Evolutionary conservation across 2,888 invertebrate genomes (phyloP), one percentile per base, ranked within the genome.

Genomic region (Archips crataeganus): DNA sequence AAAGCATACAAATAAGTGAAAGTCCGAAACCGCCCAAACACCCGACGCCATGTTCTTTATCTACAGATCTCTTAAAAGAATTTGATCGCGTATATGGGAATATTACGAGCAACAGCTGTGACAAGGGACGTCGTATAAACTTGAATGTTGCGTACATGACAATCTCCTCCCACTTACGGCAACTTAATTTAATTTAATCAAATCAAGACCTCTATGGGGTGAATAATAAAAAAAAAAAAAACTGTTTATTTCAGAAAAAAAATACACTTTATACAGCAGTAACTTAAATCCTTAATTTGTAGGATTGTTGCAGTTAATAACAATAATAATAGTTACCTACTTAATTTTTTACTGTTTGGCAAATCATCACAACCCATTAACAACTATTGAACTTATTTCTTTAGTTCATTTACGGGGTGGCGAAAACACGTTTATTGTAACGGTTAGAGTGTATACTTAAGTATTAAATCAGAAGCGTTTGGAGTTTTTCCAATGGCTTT

Each of bases 1-100:
- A 86, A 88, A 87, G 94, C 93, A 94, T 94, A 94, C 94, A 94
- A 94, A 94, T 94, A 94, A 93, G 93, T 90, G 91, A 90, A 91
- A 91, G 94, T 94, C 94, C 93, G 89, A 93, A 86, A 89, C 88
- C 90, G 85, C 85, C 90, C 90, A 85, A 89, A 90, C 93, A 90
- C 88, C 91, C 92, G 89, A 82, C 91, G 89, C 90, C 90, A 85
- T 90, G 89, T 94, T 90, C 93, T 94, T 94, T 94, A 94, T 94
- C 92, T 93, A 86, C 84, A 91, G 90, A 92, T 92, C 90, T 93
- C 93, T 93, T 93, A 92, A 91, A 93, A 92, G 93, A 94, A 93
- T 94, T 94, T 93, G 92, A 94, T 93, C 93, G 91, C 93, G 91
- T 84, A 90, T 92, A 93, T 89, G 92, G 90, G 90, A 93, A 93